Evolutionary conservation across 2,797 vertebrate species (phyloP), one percentile per base, ranked within the genome.

Genomic region (Periophthalmus magnuspinnatus): DNA sequence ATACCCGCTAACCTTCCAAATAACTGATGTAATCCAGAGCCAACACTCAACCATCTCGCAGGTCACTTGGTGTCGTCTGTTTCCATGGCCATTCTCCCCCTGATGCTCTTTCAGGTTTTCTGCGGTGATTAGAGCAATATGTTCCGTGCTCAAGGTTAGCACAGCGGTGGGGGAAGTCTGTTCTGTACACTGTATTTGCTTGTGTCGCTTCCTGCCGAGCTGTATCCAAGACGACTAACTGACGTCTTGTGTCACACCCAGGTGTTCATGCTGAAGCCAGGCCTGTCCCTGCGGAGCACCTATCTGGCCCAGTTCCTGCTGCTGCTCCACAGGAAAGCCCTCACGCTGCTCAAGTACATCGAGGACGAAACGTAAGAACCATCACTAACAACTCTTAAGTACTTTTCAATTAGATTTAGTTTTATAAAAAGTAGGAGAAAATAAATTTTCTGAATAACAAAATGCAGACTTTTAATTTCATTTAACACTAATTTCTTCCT

Each of bases 281-380:
- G 96, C 36, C 90, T 98, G 68, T 95, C 95, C 86, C 92, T 99
- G 47, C 93, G 97, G 77, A 96, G 93, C 84, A 94, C 95, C 67
- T 98, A 97, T 78, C 93, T 99, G 86, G 94, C 97, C 50, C 97
- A 98, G 65, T 99, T 99, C 87, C 93, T 98, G 60, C 93, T 99
- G 33, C 84, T 98, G 72, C 95, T 99, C 89, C 97, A 99, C 90
- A 95, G 97, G 86, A 99, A 98, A 93, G 96, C 97, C 68, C 94
- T 99, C 90, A 96, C 96, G 0, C 91, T 98, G 82, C 96, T 99
- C 86, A 96, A 98, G 88, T 99, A 99, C 87, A 98, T 99, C 82
- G 96, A 99, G 83, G 97, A 99, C 86, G 96, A 99, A 78, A 99
- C 97, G 97, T 99, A 93, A 95, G 97, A 93, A 73, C 52, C 32